Evolutionary conservation across 2,797 vertebrate genomes (phyloP).

Genomic region (Varecia variegata): DNA sequence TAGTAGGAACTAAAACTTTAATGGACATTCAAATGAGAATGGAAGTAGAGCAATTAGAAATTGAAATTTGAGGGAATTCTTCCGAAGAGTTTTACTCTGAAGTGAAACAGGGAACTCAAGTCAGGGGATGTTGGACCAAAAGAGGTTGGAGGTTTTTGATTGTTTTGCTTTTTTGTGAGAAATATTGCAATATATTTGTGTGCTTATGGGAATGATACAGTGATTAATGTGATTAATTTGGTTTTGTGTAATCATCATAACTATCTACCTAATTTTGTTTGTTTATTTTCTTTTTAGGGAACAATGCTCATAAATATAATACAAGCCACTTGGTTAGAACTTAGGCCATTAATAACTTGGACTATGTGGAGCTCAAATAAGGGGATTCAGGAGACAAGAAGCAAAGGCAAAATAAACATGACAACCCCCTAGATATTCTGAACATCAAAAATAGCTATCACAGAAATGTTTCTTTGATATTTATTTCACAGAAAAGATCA

Average conservation of each 20-base stretch:
- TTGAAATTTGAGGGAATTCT: not conserved
- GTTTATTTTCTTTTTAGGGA: constrained; percentile 1
- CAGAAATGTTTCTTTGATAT: not conserved
- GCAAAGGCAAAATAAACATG: not conserved
- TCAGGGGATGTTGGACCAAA: not conserved
- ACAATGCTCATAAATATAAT: not conserved
- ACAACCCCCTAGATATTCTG: not conserved
- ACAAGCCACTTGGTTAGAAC: not conserved
- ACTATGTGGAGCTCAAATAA: not conserved
- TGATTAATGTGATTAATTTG: not conserved
- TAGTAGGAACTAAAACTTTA: not conserved
- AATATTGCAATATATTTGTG: not conserved
- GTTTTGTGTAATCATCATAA: not conserved
- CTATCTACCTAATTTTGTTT: not conserved
- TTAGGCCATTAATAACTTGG: not conserved
- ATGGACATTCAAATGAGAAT: not conserved
- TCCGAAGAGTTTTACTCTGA: not conserved
- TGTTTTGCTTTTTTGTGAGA: not conserved
- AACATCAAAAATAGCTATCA: not conserved
- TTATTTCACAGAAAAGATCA: not conserved
- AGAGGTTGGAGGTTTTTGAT: not conserved
- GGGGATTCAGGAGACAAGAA: not conserved
- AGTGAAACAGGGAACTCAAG: not conserved
- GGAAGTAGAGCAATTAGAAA: not conserved
- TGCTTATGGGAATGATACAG: not conserved